phyloP scores from a whole-genome alignment of 2,113 vertebrate species.

The Takifugu flavidus region DNA sequence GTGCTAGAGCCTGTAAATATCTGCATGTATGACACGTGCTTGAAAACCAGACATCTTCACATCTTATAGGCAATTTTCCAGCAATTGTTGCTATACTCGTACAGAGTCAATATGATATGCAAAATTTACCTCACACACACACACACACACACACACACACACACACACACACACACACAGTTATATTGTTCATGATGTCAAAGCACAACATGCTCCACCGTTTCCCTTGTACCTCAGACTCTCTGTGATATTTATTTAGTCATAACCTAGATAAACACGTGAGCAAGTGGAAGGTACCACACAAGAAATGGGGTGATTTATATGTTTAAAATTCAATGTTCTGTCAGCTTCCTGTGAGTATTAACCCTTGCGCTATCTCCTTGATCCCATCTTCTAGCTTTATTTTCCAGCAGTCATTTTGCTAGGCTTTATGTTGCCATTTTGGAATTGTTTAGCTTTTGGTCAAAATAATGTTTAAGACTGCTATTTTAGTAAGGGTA shows the following conservation, averaged over 20 bases:
- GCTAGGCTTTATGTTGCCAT: not conserved
- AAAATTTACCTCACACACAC: not conserved
- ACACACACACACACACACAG: no score
- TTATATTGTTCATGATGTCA: conserved; percentile 26
- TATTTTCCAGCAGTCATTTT: no score
- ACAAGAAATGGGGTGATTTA: conserved; percentile 40
- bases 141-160: no score
- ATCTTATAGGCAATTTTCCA: not conserved
- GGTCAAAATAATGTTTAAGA: not conserved
- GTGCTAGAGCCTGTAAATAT: not conserved
- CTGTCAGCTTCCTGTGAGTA: conserved; percentile 21
- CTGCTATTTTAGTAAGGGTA: no score
- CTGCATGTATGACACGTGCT: not conserved
- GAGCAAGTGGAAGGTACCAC: conserved; percentile 16
- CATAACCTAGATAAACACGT: conserved; percentile 57
- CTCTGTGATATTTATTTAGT: no score
- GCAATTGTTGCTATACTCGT: not conserved
- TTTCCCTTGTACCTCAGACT: no score
- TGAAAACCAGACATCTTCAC: not conserved
- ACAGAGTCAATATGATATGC: not conserved
- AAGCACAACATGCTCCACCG: conserved; percentile 37
- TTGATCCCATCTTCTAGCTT: not conserved
- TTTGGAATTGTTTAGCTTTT: not conserved
- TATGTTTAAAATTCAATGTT: conserved; percentile 34
- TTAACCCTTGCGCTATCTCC: conserved; percentile 53